Conservation (phyloP, 1,140 invertebrate species). For the Hyposmocoma kahamanoa region DNA sequence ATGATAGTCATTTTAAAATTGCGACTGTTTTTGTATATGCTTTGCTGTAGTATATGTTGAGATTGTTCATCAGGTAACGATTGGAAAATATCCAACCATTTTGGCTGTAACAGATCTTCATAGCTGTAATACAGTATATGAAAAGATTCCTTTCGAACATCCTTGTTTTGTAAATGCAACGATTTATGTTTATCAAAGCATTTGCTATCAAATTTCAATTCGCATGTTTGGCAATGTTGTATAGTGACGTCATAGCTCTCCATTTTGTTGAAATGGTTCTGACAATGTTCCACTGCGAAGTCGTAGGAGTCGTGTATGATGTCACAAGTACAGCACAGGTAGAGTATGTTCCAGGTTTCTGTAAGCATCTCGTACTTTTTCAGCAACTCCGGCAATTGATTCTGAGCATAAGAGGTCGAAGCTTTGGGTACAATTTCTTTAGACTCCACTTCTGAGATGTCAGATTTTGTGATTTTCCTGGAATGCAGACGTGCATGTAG, state of each 20-base stretch:
- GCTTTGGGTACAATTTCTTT: background rate
- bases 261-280: constrained; percentile 15
- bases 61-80: constrained; percentile 4
- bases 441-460: background rate
- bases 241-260: constrained; percentile 4
- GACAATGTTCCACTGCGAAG: constrained; percentile 15
- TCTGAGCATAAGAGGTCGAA: background rate
- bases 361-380: constrained; percentile 14
- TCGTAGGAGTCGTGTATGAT: constrained; percentile 16
- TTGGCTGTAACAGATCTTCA: constrained; percentile 6
- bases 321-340: constrained; percentile 14
- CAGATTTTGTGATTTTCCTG: constrained; percentile 7
- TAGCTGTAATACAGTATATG: constrained; percentile 10
- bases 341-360: constrained; percentile 19
- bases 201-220: constrained; percentile 12
- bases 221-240: constrained; percentile 14
- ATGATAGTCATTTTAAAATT: constrained; percentile 8
- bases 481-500: constrained; percentile 13
- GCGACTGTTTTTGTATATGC: constrained; percentile 13
- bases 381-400: constrained; percentile 11
- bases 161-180: constrained; percentile 7
- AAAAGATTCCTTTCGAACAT: constrained; percentile 8
- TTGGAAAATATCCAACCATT: constrained; percentile 13
- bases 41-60: constrained; percentile 12
- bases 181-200: constrained; percentile 11